Conservation (phyloP, 2,797 vertebrate species). For the Chiroxiphia lanceolata region DNA sequence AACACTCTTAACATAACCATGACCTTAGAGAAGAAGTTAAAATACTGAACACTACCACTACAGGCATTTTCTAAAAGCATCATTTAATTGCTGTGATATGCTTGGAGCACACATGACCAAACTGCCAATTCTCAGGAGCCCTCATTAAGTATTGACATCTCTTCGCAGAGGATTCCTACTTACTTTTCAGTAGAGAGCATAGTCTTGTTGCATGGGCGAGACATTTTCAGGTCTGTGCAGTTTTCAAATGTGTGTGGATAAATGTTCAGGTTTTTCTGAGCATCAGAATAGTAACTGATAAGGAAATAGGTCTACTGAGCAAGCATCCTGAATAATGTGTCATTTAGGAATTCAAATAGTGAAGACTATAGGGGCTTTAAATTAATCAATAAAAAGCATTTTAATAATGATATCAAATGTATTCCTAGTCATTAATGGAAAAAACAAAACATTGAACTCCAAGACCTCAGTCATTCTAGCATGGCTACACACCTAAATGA, state of each 20-base stretch:
- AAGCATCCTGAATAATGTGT: not conserved
- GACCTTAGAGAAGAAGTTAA: not conserved
- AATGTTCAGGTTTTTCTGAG: not conserved
- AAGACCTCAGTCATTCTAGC: not conserved
- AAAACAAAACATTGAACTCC: not conserved
- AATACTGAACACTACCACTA: not conserved
- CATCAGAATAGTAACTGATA: not conserved
- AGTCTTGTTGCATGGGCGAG: not conserved
- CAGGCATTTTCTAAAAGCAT: not conserved
- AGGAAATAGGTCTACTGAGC: not conserved
- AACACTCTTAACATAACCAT: not conserved
- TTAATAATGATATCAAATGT: not conserved
- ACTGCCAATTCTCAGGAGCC: not conserved
- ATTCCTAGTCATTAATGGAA: not conserved
- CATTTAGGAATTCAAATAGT: not conserved
- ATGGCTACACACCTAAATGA: not conserved
- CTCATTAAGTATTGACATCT: not conserved
- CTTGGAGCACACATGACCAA: not conserved
- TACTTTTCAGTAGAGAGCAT: not conserved
- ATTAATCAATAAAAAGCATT: not conserved
- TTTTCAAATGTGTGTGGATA: not conserved
- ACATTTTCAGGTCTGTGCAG: not conserved
- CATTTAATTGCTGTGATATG: not conserved
- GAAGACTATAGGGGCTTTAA: not conserved
- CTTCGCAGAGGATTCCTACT: not conserved